Evolutionary conservation across 1,140 invertebrate genomes (phyloP), one percentile per base, ranked within the genome.

Genomic region (Adoxophyes honmai): DNA sequence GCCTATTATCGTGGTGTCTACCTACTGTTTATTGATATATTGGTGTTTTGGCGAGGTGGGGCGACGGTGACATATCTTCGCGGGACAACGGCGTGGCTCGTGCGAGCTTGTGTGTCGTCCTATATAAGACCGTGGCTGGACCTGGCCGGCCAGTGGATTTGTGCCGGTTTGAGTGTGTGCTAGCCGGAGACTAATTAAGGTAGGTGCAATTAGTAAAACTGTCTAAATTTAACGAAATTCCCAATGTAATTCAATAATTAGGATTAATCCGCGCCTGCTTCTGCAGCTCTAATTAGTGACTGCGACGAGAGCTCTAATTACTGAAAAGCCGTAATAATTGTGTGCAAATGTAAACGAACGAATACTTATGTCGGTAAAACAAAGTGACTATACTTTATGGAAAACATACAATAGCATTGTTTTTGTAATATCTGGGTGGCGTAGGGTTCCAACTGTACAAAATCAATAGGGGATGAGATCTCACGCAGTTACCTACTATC

Each of bases 111-210:
- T 55, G 60, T 42, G 15, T 52, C 78, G 73, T 81, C 78, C 81
- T 85, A 85, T 85, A 85, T 79, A 83, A 81, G 73, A 74, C 66
- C 63, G 58, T 48, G 64, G 35, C 67, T 73, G 78, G 76, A 78
- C 62, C 53, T 58, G 21, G 37, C 8, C 60, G 64, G 62, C 63
- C 75, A 77, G 67, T 75, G 69, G 63, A 71, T 60, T 62, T 72
- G 63, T 73, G 62, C 51, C 59, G 38, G 64, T 71, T 75, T 69
- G 66, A 74, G 66, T 64, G 57, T 59, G 67, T 78, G 66, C 56
- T 57, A 66, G 58, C 62, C 58, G 58, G 59, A 52, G 42, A 58
- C 60, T 60, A 65, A 69, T 66, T 64, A 62, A 68, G 79, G 79
- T 75, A 62, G 51, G 64, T 68, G 11, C 7, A 34, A 48, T 48